Conservation (phyloP, 2,888 invertebrate genomes). For the Crioceris asparagi region DNA sequence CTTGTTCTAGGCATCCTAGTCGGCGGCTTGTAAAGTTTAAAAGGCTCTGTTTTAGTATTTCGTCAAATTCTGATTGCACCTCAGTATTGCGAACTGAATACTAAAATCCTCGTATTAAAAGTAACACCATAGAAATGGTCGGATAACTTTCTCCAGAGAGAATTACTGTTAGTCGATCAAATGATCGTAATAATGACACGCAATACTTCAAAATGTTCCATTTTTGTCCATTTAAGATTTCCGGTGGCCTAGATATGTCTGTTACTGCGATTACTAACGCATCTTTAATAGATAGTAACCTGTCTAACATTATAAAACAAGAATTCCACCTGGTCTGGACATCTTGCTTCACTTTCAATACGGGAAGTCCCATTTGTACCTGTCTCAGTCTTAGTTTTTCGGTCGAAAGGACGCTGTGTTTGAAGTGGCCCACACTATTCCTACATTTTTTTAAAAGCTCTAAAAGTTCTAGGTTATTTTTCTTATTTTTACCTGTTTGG, state of each 20-base stretch:
- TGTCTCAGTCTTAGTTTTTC: conserved; percentile 20
- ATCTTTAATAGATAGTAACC: conserved; percentile 15
- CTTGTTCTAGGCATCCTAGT: conserved; percentile 14
- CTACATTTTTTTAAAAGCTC: conserved; percentile 17
- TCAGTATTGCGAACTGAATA: conserved; percentile 3
- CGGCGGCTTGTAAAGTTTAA: conserved; percentile 10
- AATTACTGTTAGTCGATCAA: conserved; percentile 15
- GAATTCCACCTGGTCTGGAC: conserved; percentile 24
- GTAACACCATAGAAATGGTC: conserved; percentile 20
- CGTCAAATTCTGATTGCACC: conserved; percentile 11
- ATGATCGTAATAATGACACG: conserved; percentile 16
- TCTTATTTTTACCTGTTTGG: too few relatives aligned
- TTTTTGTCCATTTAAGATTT: conserved; percentile 18
- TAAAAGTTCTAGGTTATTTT: conserved; percentile 4
- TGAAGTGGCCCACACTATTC: conserved; percentile 19
- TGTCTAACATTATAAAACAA: conserved; percentile 17
- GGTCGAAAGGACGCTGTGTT: conserved; percentile 19
- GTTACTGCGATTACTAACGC: too few relatives aligned
- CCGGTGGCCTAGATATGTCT: too few relatives aligned
- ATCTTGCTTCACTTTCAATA: conserved; percentile 24
- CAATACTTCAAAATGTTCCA: conserved; percentile 18
- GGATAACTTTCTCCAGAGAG: conserved; percentile 22
- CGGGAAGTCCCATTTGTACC: conserved; percentile 16
- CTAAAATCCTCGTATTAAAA: conserved; percentile 19
- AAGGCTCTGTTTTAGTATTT: conserved; percentile 10